phyloP scores from a whole-genome alignment of 2,888 invertebrate genomes.

The Thysanoteuthis rhombus region DNA sequence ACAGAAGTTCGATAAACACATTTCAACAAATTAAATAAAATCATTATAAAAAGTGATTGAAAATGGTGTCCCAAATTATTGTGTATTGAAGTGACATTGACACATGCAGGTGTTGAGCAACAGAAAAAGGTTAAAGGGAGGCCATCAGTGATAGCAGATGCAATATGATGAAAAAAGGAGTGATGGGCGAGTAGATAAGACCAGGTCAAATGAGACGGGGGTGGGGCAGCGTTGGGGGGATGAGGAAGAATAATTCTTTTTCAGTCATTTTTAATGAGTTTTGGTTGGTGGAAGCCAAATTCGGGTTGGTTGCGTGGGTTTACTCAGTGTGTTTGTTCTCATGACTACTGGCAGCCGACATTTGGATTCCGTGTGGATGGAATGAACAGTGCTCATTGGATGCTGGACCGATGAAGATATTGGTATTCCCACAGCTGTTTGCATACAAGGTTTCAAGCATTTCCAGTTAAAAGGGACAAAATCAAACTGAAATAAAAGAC shows the following conservation, averaged over 20 bases:
- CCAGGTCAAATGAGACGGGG: neutral
- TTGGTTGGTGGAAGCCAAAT: neutral
- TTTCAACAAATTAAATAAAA: no score
- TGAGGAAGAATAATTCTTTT: neutral
- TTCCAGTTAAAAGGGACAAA: neutral
- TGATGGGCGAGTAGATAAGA: neutral
- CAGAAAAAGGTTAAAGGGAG: neutral
- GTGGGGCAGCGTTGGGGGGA: neutral
- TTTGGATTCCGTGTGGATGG: neutral
- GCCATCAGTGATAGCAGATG: neutral
- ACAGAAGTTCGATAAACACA: no score
- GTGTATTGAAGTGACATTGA: neutral
- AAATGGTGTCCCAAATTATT: neutral
- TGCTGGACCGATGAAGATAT: neutral
- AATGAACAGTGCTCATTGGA: neutral
- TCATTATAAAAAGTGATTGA: neutral
- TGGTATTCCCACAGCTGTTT: neutral
- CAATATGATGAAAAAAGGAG: neutral
- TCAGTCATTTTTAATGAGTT: neutral
- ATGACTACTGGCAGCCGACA: neutral
- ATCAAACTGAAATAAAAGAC: neutral
- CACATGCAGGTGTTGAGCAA: neutral
- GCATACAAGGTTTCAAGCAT: neutral
- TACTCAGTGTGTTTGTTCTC: neutral
- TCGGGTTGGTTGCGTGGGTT: no score